Base-by-base conservation (phyloP, 2,113 vertebrate species). In the Forbesichthys agassizii region DNA sequence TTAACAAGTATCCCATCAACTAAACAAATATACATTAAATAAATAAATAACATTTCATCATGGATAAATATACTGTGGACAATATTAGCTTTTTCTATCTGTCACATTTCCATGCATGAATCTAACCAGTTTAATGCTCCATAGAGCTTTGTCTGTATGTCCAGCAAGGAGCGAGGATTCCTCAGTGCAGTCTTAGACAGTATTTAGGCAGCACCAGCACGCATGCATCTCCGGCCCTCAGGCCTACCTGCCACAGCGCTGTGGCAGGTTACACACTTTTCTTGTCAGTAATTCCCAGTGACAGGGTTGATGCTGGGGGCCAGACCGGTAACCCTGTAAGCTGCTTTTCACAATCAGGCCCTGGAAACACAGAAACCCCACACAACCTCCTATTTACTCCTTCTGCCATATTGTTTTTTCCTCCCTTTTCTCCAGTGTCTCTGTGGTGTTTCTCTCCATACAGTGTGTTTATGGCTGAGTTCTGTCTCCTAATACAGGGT, bases 201-300 rank as follows among this genome's bases (percentile, higher is more conserved):
- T 59, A 33, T 61, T 9, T 55, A 66, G 8, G 36, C 53, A 65
- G 63, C 10, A 14, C 46, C 18, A 16, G 51, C 49, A 52, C 11
- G 13, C 14, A 49, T 4, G 78, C 64, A 71, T 77, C 60, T 68
- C 55, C 51, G 55, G 54, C 49, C 76, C 81, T 80, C 66, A 58
- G 1, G 84, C 88, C 78, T 68, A 57, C 62, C 60, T 58, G 70
- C 73, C 60, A 69, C 87, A 81, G 76, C 63, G 66, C 69, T 81
- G 47, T 69, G 76, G 77, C 77, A 91, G 82, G 77, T 85, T 85
- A 82, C 82, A 84, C 79, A 85, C 75, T 82, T 74, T 80, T 76
- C 77, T 81, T 79, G 69, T 76, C 71, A 73, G 71, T 90, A 83
- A 91, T 91, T 86, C 69, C 83, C 79, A 81, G 71, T 89, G 90